Evolutionary conservation across 2,113 vertebrate genomes (phyloP).

Genomic region (Glaucidium brasilianum): DNA sequence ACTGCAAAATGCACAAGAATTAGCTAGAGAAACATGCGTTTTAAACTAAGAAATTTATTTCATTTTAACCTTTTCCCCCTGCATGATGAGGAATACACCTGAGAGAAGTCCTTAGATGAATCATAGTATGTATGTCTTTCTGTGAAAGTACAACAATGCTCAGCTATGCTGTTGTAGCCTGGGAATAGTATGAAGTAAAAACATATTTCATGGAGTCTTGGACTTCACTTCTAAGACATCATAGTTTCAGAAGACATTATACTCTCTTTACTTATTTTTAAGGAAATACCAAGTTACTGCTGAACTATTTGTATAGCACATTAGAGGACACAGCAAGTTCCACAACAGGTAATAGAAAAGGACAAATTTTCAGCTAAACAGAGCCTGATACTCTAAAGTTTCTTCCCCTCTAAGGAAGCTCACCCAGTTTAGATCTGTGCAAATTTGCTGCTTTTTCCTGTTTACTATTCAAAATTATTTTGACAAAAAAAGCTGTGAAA

Average conservation of each 20-base stretch:
- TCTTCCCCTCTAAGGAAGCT: neutral
- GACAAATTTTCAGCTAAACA: neutral
- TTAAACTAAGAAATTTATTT: neutral
- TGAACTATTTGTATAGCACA: neutral
- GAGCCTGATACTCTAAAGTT: neutral
- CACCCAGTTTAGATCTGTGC: neutral
- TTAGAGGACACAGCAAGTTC: neutral
- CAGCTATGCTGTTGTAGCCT: neutral
- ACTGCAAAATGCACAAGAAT: neutral
- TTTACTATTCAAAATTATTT: neutral
- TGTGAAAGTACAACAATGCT: neutral
- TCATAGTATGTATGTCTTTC: rapidly evolving
- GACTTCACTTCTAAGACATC: neutral
- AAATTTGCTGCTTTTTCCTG: neutral
- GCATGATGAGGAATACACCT: neutral
- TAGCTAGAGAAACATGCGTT: neutral
- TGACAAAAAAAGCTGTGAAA: neutral
- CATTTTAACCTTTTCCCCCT: neutral
- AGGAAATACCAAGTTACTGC: neutral
- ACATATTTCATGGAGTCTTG: neutral
- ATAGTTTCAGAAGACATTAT: neutral
- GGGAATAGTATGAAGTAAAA: neutral
- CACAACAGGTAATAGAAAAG: neutral
- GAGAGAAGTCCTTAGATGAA: neutral
- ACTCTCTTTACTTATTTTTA: neutral